Base-by-base conservation (phyloP, 2,113 vertebrate species). In the Stegastes partitus region DNA sequence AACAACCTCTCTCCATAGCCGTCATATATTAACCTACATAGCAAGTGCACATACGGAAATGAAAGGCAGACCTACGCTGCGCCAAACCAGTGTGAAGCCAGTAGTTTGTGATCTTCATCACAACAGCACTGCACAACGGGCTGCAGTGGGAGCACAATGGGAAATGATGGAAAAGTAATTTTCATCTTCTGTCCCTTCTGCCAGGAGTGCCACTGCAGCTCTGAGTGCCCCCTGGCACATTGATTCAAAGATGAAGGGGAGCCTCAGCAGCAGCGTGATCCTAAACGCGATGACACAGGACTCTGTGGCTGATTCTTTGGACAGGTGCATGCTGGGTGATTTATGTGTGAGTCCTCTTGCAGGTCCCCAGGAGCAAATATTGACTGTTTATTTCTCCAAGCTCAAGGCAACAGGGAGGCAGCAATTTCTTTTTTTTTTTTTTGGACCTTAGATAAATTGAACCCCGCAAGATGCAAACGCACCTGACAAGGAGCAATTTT, bases 241-340 rank as follows among this genome's bases (percentile, higher is more conserved):
- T 89, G 90, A 94, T 92, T 90, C 88, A 83, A 64, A 89, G 87
- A 89, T 81, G 91, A 90, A 92, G 89, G 82, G 87, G 70, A 84
- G 74, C 79, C 87, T 85, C 86, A 39, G 88, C 82, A 91, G 87
- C 82, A 74, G 87, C 79, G 59, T 85, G 87, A 90, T 89, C 86
- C 90, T 90, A 93, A 94, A 93, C 69, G 72, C 84, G 91, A 89
- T 93, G 94, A 93, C 93, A 95, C 91, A 89, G 92, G 93, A 91
- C 89, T 92, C 85, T 81, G 71, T 66, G 79, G 88, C 84, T 89
- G 93, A 90, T 80, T 88, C 91, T 90, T 91, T 91, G 79, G 93
- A 94, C 93, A 95, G 93, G 89, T 92, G 93, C 92, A 93, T 83
- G 89, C 92, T 93, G 91, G 90, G 87, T 95, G 94, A 95, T 95